Base-by-base conservation (phyloP, 2,113 vertebrate species). In the Sporophila hypoxantha region DNA sequence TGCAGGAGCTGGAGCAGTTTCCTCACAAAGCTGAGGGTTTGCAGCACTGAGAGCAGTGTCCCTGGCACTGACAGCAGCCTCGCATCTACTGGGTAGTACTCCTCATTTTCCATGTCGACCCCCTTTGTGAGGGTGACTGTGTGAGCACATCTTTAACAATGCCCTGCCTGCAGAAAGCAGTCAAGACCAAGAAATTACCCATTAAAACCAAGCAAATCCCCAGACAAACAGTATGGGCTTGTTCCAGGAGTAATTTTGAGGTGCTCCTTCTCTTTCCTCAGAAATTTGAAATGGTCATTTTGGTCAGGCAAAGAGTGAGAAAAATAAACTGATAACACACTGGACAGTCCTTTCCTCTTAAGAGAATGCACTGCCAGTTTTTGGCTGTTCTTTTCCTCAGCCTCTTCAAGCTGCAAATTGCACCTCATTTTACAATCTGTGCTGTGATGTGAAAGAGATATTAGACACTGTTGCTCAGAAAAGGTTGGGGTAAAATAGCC, bases 361-460 rank as follows among this genome's bases (percentile, higher is more conserved):
- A 78, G 25, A 59, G 55, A 80, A 87, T 10, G 5, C 1, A 10
- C 27, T 86, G n/a, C 8, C 30, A 62, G 14, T 49, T 94, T 93
- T 88, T 79, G 59, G 61, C 46, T 64, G 66, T n/a, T 81, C 30
- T 92, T 85, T 93, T 89, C 79, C 70, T 74, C 49, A 53, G 47
- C 30, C 80, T 82, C 55, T 89, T 89, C 80, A 76, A 88, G 76
- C 81, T 85, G 65, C n/a, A 92, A 92, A 93, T 92, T 84, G 80
- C 39, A 77, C 55, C 59, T 94, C 76, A 92, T 92, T 94, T 92
- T 81, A 47, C 50, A 92, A 32, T 85, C 76, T 84, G 66, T 82
- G n/a, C 85, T 89, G 66, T 84, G 85, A 91, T 92, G 69, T 90
- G 91, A 85, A 91, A 94, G 65, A 88, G 70, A 76, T 92, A 94